Evolutionary conservation across 2,888 invertebrate species (phyloP).

Genomic region (Lamellibrachia columna): DNA sequence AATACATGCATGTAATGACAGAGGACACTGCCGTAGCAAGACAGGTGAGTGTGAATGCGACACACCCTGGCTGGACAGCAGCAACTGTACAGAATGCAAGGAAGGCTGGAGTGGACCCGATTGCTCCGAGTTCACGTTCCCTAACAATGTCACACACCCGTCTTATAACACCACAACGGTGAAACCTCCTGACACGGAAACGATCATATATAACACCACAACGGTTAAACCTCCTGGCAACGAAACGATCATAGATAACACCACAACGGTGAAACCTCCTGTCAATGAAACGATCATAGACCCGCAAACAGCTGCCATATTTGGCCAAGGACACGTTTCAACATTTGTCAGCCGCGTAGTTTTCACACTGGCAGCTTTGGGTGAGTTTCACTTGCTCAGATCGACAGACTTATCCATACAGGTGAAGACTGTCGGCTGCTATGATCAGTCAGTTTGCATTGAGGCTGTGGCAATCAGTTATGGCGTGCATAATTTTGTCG

Average conservation of each 20-base stretch:
- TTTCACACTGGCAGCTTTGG: neutral
- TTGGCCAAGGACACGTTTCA: neutral
- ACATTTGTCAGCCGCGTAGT: neutral
- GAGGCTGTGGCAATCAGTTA: slow-evolving; percentile 37
- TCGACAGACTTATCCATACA: slow-evolving; percentile 34
- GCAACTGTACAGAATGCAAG: slow-evolving; percentile 39
- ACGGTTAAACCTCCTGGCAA: neutral
- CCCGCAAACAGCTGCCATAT: neutral
- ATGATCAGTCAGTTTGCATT: slow-evolving; percentile 35
- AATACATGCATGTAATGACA: slow-evolving; percentile 35
- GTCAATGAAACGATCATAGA: neutral
- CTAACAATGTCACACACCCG: neutral
- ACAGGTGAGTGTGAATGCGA: slow-evolving; percentile 42
- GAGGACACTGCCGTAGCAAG: slow-evolving; percentile 39
- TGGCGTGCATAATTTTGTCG: slow-evolving; percentile 34
- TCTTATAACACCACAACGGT: neutral
- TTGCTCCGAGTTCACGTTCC: slow-evolving; percentile 29
- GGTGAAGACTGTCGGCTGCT: slow-evolving; percentile 36
- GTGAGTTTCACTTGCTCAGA: slow-evolving; percentile 38
- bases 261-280: neutral
- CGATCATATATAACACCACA: neutral
- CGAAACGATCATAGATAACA: neutral
- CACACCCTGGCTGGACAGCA: slow-evolving; percentile 33
- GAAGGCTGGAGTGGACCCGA: slow-evolving; percentile 40
- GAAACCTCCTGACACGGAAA: neutral